Evolutionary conservation across 2,888 invertebrate genomes (phyloP).

Genomic region (Lochmaea capreae): DNA sequence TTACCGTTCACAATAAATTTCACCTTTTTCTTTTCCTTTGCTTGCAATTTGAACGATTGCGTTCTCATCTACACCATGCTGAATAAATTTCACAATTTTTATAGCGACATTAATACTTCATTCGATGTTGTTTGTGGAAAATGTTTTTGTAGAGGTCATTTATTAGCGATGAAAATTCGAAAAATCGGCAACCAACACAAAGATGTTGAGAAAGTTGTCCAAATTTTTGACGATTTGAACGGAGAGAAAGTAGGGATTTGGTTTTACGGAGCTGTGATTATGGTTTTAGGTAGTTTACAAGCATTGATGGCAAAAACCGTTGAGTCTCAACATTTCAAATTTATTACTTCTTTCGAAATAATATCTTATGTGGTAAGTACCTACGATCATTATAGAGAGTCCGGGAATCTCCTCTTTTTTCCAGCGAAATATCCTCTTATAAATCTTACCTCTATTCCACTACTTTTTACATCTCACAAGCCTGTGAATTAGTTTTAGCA

Average conservation of each 20-base stretch:
- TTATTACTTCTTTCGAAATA: not conserved
- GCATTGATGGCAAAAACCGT: not conserved
- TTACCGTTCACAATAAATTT: not conserved
- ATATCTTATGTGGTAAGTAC: not conserved
- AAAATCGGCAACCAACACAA: not conserved
- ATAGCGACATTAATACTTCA: not conserved
- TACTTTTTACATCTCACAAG: too few relatives aligned
- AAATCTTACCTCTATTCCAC: too few relatives aligned
- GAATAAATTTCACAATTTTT: not conserved
- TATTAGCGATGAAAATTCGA: not conserved
- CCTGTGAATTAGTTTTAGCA: too few relatives aligned
- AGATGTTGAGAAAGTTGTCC: not conserved
- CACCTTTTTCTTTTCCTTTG: not conserved
- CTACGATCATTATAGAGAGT: not conserved
- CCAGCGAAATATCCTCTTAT: too few relatives aligned
- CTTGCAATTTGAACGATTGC: not conserved
- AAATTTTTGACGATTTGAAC: not conserved
- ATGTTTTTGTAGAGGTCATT: not conserved
- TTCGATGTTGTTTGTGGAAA: not conserved
- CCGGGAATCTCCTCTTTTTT: too few relatives aligned
- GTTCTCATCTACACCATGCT: not conserved
- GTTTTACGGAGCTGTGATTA: not conserved
- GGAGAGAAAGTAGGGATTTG: not conserved
- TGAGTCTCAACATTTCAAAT: not conserved
- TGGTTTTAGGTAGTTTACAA: conserved; percentile 4